Base-by-base conservation (phyloP, 2,113 vertebrate species). In the Tragelaphus strepsiceros region DNA sequence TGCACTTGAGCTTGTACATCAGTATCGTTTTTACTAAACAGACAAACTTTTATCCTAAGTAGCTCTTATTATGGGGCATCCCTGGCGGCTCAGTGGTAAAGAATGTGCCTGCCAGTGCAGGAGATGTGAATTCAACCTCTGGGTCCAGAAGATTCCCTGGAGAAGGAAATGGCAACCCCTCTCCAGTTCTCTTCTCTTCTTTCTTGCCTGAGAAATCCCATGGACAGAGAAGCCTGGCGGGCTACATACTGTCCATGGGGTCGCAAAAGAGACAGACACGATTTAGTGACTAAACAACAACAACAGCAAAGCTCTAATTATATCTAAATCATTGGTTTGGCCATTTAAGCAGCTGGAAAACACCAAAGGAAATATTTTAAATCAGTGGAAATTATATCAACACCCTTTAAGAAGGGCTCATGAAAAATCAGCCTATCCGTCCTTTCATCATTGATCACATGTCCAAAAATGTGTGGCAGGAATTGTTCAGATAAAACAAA, bases 401-500 rank as follows among this genome's bases (percentile, higher is more conserved):
- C 6, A 58, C 21, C 58, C n/a, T 89, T 94, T 94, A 32, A 91
- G 32, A 94, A n/a, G 77, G 32, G 19, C 14, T 94, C 5, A 51
- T 80, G 12, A 26, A 51, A 91, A 78, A 9, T 90, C 46, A 46
- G 93, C 22, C 0, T 53, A 7, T 39, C 22, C 39, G 24, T 90
- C 83, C 90, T 83, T 74, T 90, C n/a, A 87, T 9, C 51, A 49
- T 80, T 88, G 74, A 30, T 85, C 6, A 7, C 51, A 39, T 49
- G 43, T 32, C 54, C 54, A 83, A 53, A 88, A 93, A 67, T 83
- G 30, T 54, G 19, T 82, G 71, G 62, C 64, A 91, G 61, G 54
- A 88, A 67, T 92, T 62, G 12, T 78, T 67, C 56, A 94, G 53
- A 88, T 80, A n/a, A 90, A 96, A 88, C 51, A 43, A 93, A 94